Evolutionary conservation across 2,797 vertebrate genomes (phyloP), one percentile per base, ranked within the genome.

Genomic region (Adelosebastes latens): DNA sequence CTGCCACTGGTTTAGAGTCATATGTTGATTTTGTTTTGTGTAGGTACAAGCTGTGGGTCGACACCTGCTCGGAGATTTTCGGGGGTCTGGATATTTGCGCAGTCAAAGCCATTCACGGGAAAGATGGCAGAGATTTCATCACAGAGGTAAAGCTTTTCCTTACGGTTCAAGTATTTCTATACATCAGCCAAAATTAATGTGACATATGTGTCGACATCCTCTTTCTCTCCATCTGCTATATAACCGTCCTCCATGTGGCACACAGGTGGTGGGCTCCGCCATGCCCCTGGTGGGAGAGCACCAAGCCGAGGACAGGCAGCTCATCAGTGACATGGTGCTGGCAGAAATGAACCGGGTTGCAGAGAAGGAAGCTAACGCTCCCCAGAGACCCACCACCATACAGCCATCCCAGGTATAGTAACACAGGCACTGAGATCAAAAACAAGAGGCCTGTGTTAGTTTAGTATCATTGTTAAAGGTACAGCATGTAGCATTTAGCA

Each of bases 21-120:
- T 8, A 18, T 49, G 46, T 49, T 71, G 66, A 32, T 72, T 42
- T 27, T 52, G 81, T 56, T 61, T 14, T 56, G 49, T 82, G 81
- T 27, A 99, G 98, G 94, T 99, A 99, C 95, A 99, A 98, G 93
- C 90, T 98, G 55, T 99, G 98, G 98, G 98, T 98, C 22, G 97
- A 99, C 88, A 97, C 96, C 80, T 99, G 98, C 87, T 97, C 97
- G 22, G 97, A 98, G 94, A 96, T 99, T 77, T 99, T 98, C 64
- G 98, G 98, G 8, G 98, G 98, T 59, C 94, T 99, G 89, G 97
- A 98, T 56, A 97, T 99, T 89, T 99, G 99, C 85, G 98, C 98
- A 46, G 97, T 99, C 74, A 99, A 99, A 96, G 98, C 98, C 74
- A 98, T 99, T 29, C 97, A 99, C 66, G 98, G 98, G 42, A 99